Conservation (phyloP, 2,113 vertebrate genomes). For the Nipponia nippon region DNA sequence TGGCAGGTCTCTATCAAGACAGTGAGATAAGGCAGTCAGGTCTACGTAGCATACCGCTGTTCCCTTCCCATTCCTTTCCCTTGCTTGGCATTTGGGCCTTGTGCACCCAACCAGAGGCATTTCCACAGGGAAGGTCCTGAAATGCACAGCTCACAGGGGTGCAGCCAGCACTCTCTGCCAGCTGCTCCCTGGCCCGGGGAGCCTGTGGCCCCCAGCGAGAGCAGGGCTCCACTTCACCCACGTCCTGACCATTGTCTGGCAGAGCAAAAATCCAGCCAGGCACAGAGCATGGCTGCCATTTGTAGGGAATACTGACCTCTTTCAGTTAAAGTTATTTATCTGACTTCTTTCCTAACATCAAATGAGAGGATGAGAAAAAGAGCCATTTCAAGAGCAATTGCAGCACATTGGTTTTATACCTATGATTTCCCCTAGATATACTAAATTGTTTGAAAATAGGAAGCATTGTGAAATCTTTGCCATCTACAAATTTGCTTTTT, state of each 20-base stretch:
- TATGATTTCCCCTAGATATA: neutral
- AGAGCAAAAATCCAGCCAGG: neutral
- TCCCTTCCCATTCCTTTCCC: neutral
- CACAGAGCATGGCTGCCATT: accelerated
- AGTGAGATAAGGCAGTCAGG: neutral
- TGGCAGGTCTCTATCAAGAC: neutral
- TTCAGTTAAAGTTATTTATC: neutral
- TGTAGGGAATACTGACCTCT: neutral
- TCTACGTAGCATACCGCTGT: accelerated
- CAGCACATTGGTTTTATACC: neutral
- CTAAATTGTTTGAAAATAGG: neutral
- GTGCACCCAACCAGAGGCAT: neutral
- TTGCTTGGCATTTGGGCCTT: neutral
- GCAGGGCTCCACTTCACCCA: neutral
- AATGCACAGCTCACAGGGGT: neutral
- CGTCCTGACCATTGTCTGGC: accelerated
- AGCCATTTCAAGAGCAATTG: neutral
- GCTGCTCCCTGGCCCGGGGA: neutral
- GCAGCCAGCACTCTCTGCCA: neutral
- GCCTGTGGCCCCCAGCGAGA: accelerated
- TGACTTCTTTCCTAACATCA: neutral
- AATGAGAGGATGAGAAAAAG: neutral
- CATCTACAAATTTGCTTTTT: neutral
- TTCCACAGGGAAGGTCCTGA: neutral
- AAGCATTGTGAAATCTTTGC: neutral